Conservation (phyloP, 2,797 vertebrate species). For the Peromyscus eremicus region DNA sequence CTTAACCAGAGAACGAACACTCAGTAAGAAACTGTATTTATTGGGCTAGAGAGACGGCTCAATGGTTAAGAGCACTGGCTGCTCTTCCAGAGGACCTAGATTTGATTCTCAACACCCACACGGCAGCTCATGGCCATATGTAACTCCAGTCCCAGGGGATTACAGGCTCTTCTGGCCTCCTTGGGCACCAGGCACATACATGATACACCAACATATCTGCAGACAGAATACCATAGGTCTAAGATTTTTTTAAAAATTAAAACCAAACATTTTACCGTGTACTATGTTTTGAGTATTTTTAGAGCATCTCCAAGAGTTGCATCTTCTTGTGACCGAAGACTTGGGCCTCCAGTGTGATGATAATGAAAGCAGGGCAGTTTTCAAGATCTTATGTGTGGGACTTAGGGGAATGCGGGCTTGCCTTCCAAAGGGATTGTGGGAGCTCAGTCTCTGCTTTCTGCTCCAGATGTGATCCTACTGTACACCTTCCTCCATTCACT, state of each 20-base stretch:
- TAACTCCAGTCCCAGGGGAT: not conserved
- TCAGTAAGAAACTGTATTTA: not conserved
- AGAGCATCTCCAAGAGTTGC: not conserved
- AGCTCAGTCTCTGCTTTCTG: not conserved
- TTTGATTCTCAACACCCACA: not conserved
- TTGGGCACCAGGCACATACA: not conserved
- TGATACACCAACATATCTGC: not conserved
- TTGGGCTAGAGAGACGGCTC: not conserved
- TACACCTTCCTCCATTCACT: not conserved
- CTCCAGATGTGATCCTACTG: not conserved
- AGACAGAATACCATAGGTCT: not conserved
- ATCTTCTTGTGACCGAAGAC: not conserved
- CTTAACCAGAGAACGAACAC: conserved; percentile 42
- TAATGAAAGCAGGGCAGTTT: not conserved
- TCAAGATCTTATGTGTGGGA: not conserved
- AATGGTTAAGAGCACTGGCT: not conserved
- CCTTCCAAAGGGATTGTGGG: not conserved
- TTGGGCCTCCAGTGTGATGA: no score
- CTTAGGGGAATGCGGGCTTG: not conserved
- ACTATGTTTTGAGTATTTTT: not conserved
- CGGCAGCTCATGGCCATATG: not conserved
- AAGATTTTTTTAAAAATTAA: not conserved
- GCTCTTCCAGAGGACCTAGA: not conserved
- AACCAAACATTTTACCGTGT: not conserved
- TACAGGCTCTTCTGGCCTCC: not conserved